These are phyloP conservation scores for Polypedilum vanderplanki DNA, from an alignment of 1,140 invertebrate species.

Conservation along the genomic window DNA sequence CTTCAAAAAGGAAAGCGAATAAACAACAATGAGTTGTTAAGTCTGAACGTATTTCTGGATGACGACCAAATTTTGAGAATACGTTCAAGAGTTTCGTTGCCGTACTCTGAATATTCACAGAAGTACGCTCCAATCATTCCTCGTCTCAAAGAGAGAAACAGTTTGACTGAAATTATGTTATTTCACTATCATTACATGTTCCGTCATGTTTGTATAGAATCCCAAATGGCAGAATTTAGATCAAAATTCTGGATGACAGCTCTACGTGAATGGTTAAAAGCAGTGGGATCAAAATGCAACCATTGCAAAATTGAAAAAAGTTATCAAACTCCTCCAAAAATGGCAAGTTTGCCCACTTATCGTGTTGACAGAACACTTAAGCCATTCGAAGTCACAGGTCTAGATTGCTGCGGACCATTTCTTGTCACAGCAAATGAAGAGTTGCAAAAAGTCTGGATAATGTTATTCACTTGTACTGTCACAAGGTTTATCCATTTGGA, in stretches of 20 bases:
- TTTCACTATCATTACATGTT: background rate
- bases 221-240: background rate
- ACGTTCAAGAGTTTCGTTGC: background rate
- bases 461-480: background rate
- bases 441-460: background rate
- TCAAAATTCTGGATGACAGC: background rate
- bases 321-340: background rate
- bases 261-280: background rate
- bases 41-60: background rate
- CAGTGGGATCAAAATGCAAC: background rate
- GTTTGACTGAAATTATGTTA: background rate
- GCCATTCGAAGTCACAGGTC: background rate
- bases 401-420: background rate
- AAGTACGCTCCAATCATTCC: background rate
- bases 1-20: background rate
- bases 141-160: background rate
- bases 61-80: background rate
- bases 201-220: background rate
- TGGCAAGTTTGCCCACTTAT: background rate
- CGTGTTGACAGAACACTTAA: background rate
- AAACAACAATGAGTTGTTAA: background rate
- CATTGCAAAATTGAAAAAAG: background rate
- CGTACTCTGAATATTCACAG: background rate
- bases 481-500: background rate
- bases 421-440: background rate